Conservation (phyloP, 2,888 invertebrate genomes). For the Scrobipalpa atriplicella region DNA sequence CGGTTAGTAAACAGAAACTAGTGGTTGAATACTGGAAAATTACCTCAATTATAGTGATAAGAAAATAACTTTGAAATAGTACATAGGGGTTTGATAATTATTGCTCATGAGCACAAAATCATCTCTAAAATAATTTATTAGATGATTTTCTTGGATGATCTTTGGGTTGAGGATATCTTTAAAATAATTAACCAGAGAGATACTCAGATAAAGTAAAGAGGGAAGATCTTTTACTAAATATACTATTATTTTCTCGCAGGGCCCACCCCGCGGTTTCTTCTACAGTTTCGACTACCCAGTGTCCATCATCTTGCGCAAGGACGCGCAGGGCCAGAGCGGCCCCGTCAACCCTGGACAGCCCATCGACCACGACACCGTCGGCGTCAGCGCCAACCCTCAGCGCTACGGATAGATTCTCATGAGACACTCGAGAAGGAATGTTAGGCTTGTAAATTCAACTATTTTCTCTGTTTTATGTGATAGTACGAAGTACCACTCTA, state of each 20-base stretch:
- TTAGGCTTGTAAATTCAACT: too few species aligned
- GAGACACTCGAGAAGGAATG: background rate
- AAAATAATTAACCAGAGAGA: too few species aligned
- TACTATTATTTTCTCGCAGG: slow-evolving; percentile 52
- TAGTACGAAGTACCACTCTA: too few species aligned
- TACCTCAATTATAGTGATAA: background rate
- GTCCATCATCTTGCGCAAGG: slow-evolving; percentile 72
- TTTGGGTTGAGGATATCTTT: too few species aligned
- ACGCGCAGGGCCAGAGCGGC: slow-evolving; percentile 44
- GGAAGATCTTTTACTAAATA: too few species aligned
- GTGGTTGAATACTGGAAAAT: background rate
- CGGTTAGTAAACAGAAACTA: slow-evolving; percentile 54
- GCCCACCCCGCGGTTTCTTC: slow-evolving; percentile 88
- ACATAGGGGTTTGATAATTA: too few species aligned
- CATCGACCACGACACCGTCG: slow-evolving; percentile 58
- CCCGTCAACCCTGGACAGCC: slow-evolving; percentile 50
- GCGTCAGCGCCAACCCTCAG: slow-evolving; percentile 28
- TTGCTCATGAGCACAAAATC: too few species aligned
- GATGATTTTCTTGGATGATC: too few species aligned
- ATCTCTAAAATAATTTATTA: too few species aligned
- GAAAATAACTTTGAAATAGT: too few species aligned
- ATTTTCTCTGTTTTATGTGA: too few species aligned
- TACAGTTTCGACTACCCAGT: slow-evolving; percentile 87
- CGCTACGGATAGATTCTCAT: slow-evolving; percentile 17
- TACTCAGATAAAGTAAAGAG: too few species aligned